These are phyloP conservation scores for Arothron firmamentum DNA, from an alignment of 2,113 vertebrate genomes.

Conservation along the genomic window DNA sequence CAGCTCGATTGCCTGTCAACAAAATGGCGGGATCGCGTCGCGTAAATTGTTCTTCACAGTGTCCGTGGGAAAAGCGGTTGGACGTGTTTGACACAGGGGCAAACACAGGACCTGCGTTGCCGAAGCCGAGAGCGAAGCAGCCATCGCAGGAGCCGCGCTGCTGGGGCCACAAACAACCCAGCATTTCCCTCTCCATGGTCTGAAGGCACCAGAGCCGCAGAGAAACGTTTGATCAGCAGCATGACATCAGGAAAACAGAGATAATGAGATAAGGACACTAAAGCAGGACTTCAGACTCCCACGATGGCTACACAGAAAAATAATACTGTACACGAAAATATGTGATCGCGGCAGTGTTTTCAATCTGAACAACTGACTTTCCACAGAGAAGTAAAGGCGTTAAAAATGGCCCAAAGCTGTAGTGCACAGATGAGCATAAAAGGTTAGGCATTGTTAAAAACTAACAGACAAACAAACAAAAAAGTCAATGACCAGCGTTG, in stretches of 20 bases:
- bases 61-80: conserved; percentile 10
- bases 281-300: neutral
- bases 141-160: conserved; percentile 5
- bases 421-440: neutral
- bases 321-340: neutral
- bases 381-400: neutral
- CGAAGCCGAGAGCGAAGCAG: conserved; percentile 6
- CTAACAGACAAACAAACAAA: too few species aligned
- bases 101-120: conserved; percentile 12
- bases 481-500: too few species aligned
- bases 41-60: conserved; percentile 44
- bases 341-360: conserved; percentile 4
- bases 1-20: too few species aligned
- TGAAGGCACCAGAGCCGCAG: conserved; percentile 33
- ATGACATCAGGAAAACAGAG: neutral
- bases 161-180: neutral
- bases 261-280: conserved; percentile 8
- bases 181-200: conserved; percentile 22
- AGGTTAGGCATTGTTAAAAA: too few species aligned
- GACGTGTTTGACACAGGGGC: neutral
- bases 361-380: conserved; percentile 6
- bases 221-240: conserved; percentile 14
- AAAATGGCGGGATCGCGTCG: conserved; percentile 19
- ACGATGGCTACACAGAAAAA: conserved; percentile 5
- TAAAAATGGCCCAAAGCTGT: too few species aligned